phyloP scores from a whole-genome alignment of 2,113 vertebrate genomes.

The Zosterops hypoxanthus region DNA sequence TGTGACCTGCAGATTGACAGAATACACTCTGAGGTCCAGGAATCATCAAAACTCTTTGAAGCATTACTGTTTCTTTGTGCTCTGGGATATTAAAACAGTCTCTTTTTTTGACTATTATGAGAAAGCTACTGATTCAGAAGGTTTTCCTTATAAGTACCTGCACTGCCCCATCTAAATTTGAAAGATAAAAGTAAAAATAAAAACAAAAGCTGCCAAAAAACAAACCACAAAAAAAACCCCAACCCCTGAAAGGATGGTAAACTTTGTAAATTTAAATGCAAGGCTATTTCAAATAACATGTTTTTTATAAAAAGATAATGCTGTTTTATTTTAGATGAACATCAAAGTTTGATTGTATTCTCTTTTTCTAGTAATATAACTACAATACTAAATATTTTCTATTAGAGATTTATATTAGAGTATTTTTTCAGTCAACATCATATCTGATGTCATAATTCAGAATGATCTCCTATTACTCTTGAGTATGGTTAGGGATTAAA shows the following conservation, averaged over 20 bases:
- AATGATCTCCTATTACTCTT: neutral
- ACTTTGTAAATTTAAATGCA: neutral
- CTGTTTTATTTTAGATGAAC: neutral
- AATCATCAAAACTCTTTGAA: neutral
- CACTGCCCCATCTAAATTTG: neutral
- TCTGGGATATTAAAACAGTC: neutral
- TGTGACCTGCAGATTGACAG: neutral
- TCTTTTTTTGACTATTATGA: neutral
- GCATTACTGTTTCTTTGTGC: neutral
- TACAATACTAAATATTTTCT: neutral
- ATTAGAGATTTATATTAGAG: neutral
- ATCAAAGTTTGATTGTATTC: neutral
- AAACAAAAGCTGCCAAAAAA: fast-evolving
- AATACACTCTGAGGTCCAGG: neutral
- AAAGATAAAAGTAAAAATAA: neutral
- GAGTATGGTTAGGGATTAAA: neutral
- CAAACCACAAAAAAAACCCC: neutral
- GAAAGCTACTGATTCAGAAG: neutral
- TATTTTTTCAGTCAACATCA: neutral
- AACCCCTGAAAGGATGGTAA: neutral
- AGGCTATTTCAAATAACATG: neutral
- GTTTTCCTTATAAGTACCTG: neutral
- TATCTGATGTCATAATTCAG: neutral
- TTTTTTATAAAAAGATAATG: neutral
- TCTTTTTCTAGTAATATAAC: neutral